phyloP scores from a whole-genome alignment of 2,113 vertebrate species.

The Vireo altiloquus region DNA sequence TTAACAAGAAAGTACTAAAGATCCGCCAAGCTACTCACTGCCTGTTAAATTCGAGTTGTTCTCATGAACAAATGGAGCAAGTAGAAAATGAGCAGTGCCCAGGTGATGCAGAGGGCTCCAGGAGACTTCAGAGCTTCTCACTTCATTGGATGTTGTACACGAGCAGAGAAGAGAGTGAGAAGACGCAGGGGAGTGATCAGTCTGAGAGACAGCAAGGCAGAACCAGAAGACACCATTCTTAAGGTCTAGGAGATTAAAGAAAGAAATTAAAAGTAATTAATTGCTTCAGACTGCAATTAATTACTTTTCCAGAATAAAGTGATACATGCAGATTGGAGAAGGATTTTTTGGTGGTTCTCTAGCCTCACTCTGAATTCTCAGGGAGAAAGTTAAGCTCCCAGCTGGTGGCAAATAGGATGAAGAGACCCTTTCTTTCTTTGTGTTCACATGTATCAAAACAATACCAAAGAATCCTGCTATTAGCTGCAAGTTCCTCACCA shows the following conservation, averaged over 20 bases:
- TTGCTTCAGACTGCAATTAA: neutral
- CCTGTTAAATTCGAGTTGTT: neutral
- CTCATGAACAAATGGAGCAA: neutral
- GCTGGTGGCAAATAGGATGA: neutral
- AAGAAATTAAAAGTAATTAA: no score
- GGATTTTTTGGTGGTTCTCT: neutral
- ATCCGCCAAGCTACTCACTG: neutral
- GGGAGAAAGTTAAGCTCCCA: neutral
- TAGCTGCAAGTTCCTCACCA: neutral
- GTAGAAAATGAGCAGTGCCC: neutral
- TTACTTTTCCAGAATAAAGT: neutral
- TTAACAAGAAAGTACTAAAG: neutral
- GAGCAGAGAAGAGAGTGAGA: neutral
- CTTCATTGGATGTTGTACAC: neutral
- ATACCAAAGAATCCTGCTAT: neutral
- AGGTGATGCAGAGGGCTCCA: fast-evolving
- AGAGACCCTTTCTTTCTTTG: neutral
- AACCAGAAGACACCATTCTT: neutral
- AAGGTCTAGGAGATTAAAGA: neutral
- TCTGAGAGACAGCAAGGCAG: neutral
- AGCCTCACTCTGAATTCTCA: neutral
- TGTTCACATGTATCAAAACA: neutral
- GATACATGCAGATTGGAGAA: neutral
- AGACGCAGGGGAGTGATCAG: fast-evolving
- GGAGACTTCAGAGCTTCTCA: neutral